Conservation (phyloP, 1,140 invertebrate species). For the Colletes latitarsis region DNA sequence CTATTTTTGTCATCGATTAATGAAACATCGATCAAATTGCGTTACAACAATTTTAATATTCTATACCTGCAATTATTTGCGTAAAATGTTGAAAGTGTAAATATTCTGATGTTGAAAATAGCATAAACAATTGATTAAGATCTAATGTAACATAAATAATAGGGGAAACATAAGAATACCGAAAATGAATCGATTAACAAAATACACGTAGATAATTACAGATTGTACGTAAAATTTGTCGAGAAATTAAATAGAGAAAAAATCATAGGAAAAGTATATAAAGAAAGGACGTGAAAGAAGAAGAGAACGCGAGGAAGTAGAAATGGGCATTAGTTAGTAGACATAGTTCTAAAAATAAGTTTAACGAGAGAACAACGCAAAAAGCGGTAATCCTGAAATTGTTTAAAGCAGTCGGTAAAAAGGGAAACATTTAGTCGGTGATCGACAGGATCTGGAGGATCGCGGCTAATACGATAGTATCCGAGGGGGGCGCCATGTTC, state of each 20-base stretch:
- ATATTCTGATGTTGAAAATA: background rate
- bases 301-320: too few species aligned
- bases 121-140: background rate
- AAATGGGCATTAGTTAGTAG: background rate
- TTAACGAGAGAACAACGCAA: background rate
- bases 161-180: background rate
- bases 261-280: background rate
- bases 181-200: background rate
- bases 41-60: background rate
- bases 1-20: background rate
- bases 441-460: constrained; percentile 13
- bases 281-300: too few species aligned
- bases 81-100: background rate
- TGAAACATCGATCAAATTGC: background rate
- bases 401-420: constrained; percentile 33
- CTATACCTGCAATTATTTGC: background rate
- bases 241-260: background rate
- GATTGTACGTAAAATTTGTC: background rate
- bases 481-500: constrained; percentile 42
- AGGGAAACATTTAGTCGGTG: constrained; percentile 31
- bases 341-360: background rate
- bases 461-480: constrained; percentile 8
- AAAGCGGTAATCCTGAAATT: background rate
- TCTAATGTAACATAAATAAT: background rate
- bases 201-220: background rate